Percentiles rank a stretch among this genome's conserved stretches.
Conservation (phyloP, 2,888 invertebrate genomes). For the Cheilosia pagana region DNA sequence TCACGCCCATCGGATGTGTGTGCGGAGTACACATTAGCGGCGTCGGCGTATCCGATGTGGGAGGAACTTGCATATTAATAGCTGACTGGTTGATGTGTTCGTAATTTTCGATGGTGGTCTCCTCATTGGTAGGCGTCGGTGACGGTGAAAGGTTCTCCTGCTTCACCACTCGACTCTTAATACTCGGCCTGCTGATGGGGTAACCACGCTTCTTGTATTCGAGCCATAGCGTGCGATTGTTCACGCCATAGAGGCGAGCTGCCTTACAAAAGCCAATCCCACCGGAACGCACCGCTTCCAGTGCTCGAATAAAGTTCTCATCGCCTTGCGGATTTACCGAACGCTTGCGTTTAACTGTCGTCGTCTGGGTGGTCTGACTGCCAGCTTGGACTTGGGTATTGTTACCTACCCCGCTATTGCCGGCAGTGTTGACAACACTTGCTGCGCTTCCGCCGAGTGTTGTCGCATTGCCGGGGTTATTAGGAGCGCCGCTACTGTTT, state of each 20-base stretch:
- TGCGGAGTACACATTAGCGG: constrained; percentile 87
- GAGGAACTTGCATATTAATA: constrained; percentile 83
- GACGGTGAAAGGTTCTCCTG: constrained; percentile 87
- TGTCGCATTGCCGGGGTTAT: constrained; percentile 61
- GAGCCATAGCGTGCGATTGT: constrained; percentile 93
- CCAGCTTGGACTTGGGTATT: constrained; percentile 69
- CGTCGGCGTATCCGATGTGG: constrained; percentile 84
- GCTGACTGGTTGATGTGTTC: constrained; percentile 82
- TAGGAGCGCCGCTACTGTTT: constrained; percentile 74
- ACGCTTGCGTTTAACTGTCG: constrained; percentile 86
- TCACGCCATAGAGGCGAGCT: constrained; percentile 92
- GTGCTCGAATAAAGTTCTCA: constrained; percentile 91
- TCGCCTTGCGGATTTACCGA: constrained; percentile 92
- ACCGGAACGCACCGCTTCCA: constrained; percentile 92
- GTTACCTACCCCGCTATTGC: constrained; percentile 56
- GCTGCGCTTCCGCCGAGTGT: constrained; percentile 73
- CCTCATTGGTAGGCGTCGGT: constrained; percentile 83
- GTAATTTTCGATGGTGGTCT: constrained; percentile 82
- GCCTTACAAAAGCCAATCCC: constrained; percentile 94
- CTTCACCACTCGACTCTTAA: constrained; percentile 90
- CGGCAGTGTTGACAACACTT: constrained; percentile 54
- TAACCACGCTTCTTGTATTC: constrained; percentile 94
- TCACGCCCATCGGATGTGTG: constrained; percentile 86
- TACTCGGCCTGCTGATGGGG: constrained; percentile 91
- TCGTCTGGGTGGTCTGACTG: constrained; percentile 79